Evolutionary conservation across 2,888 invertebrate species (phyloP).

Genomic region (Ochropleura plecta): DNA sequence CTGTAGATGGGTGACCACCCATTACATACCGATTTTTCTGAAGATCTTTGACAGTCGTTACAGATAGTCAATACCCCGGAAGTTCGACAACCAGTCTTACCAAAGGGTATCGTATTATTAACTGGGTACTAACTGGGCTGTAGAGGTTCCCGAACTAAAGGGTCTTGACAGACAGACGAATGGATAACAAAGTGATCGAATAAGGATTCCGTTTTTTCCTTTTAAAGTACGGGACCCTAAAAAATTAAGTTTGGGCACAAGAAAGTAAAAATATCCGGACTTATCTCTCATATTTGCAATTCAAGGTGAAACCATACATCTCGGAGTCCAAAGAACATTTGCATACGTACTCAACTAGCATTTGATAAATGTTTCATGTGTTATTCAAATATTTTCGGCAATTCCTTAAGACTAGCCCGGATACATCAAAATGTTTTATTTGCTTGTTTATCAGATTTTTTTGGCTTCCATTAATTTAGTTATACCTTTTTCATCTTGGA

Average conservation of each 20-base stretch:
- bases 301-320: conserved; percentile 75
- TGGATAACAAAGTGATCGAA: too few relatives aligned
- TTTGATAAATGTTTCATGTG: conserved; percentile 79
- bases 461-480: conserved; percentile 22
- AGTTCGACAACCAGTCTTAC: too few relatives aligned
- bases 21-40: too few relatives aligned
- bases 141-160: too few relatives aligned
- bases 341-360: conserved; percentile 68
- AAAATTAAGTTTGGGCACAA: neutral
- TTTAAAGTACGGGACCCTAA: too few relatives aligned
- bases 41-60: too few relatives aligned
- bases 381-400: conserved; percentile 76
- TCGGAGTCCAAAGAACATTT: conserved; percentile 72
- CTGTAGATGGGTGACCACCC: too few relatives aligned
- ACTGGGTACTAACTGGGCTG: too few relatives aligned
- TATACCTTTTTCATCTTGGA: conserved; percentile 9
- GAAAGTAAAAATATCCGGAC: conserved; percentile 5
- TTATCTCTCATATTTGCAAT: conserved; percentile 60
- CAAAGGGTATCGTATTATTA: too few relatives aligned
- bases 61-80: too few relatives aligned
- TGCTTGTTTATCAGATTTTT: conserved; percentile 61
- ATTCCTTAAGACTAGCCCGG: conserved; percentile 42
- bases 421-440: conserved; percentile 74
- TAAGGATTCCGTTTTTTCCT: too few relatives aligned
- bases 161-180: too few relatives aligned